These are phyloP conservation scores for Parambassis ranga DNA, from an alignment of 2,797 vertebrate genomes.

Conservation along the genomic window DNA sequence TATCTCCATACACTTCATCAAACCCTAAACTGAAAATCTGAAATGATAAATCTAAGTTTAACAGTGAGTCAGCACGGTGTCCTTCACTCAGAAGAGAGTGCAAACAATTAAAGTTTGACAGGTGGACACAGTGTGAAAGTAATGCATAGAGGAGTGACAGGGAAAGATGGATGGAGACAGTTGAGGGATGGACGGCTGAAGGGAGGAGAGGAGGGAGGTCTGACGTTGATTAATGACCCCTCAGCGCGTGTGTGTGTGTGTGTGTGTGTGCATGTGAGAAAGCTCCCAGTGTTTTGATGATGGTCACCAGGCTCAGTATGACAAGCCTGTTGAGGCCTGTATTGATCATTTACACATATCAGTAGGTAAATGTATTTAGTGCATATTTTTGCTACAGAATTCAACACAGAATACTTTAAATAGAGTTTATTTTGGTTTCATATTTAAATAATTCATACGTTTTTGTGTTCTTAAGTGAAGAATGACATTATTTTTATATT, in stretches of 20 bases:
- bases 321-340: background rate
- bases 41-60: background rate
- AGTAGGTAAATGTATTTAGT: background rate
- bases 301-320: background rate
- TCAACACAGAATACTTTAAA: too few relatives aligned
- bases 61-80: background rate
- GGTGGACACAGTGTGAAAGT: conserved; percentile 20
- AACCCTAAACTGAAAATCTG: background rate
- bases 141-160: conserved; percentile 40
- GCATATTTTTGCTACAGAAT: too few relatives aligned
- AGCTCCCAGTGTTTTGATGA: background rate
- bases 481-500: too few relatives aligned
- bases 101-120: conserved; percentile 16
- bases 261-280: background rate
- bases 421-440: too few relatives aligned
- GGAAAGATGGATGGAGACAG: conserved; percentile 53
- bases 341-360: background rate
- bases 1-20: background rate
- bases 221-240: conserved; percentile 60
- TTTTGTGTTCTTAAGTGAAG: too few relatives aligned
- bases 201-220: conserved; percentile 30
- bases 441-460: too few relatives aligned
- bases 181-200: conserved; percentile 38
- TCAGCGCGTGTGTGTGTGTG: background rate
- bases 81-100: background rate